These are phyloP conservation scores for Bujurquina vittata DNA, from an alignment of 2,113 vertebrate species.

Conservation along the genomic window DNA sequence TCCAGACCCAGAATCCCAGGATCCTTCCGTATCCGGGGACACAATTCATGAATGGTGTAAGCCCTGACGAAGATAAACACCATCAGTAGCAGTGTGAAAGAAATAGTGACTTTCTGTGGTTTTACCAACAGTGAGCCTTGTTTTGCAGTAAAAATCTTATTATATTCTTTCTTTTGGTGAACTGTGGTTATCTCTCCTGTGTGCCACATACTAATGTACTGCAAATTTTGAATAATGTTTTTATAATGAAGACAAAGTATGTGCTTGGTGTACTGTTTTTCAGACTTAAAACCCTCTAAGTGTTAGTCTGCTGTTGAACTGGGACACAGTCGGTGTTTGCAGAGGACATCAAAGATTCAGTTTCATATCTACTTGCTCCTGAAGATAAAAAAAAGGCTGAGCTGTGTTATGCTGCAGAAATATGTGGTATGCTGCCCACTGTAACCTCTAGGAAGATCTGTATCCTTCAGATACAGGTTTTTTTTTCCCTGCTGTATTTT, in stretches of 20 bases:
- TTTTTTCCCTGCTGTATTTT: not conserved
- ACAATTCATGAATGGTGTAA: too few relatives aligned
- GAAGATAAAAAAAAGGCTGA: not conserved
- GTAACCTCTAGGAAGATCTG: not conserved
- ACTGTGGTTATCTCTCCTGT: not conserved
- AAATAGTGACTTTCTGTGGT: not conserved
- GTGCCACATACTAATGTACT: not conserved
- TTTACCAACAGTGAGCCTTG: not conserved
- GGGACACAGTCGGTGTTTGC: not conserved
- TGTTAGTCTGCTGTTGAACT: not conserved
- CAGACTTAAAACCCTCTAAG: not conserved
- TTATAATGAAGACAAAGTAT: not conserved
- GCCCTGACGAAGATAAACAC: not conserved
- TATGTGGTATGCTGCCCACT: not conserved
- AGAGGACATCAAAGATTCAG: not conserved
- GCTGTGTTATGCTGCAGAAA: not conserved
- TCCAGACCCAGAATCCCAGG: not conserved
- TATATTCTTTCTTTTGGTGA: not conserved
- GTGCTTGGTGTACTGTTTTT: not conserved
- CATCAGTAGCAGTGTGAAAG: fast-evolving
- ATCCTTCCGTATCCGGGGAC: not conserved
- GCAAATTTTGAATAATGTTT: not conserved
- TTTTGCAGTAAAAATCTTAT: not conserved
- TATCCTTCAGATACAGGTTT: not conserved
- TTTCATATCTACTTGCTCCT: not conserved